Evolutionary conservation across 2,888 invertebrate genomes (phyloP).

Genomic region (Pantelozetes paolii): DNA sequence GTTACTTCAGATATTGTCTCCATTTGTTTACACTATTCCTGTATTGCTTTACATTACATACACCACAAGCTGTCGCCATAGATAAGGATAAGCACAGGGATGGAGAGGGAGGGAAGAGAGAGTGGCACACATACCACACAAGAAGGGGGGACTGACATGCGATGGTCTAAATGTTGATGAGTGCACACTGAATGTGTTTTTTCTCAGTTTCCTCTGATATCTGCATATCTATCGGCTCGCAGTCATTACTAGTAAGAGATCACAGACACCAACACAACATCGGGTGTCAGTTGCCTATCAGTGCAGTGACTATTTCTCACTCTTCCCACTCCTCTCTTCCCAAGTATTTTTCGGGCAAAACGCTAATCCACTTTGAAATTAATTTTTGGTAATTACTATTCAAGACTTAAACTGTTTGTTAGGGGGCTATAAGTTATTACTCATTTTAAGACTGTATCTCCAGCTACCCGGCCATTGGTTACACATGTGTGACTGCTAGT

Average conservation of each 20-base stretch:
- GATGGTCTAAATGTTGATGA: conserved; percentile 32
- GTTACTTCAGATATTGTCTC: conserved; percentile 9
- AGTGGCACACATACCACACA: not conserved
- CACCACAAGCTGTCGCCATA: conserved; percentile 22
- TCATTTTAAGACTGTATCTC: not conserved
- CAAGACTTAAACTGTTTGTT: conserved; percentile 16
- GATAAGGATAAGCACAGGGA: conserved; percentile 22
- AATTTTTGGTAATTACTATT: conserved; percentile 26
- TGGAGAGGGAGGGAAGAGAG: not conserved
- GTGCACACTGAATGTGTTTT: conserved; percentile 25
- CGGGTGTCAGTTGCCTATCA: too few relatives aligned
- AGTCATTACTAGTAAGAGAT: conserved; percentile 1
- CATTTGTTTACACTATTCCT: conserved; percentile 12
- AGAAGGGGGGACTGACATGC: conserved; percentile 7
- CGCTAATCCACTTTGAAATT: conserved; percentile 33
- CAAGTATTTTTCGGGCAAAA: not conserved
- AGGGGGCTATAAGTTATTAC: not conserved
- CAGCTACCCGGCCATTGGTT: not conserved
- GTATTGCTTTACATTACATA: not conserved
- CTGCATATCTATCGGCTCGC: not conserved
- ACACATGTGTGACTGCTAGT: not conserved
- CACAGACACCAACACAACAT: too few relatives aligned
- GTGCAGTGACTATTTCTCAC: not conserved
- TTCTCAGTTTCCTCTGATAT: not conserved
- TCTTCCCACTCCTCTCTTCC: conserved; percentile 9